Evolutionary conservation across 2,888 invertebrate species (phyloP).

Genomic region (Ctena decussata): DNA sequence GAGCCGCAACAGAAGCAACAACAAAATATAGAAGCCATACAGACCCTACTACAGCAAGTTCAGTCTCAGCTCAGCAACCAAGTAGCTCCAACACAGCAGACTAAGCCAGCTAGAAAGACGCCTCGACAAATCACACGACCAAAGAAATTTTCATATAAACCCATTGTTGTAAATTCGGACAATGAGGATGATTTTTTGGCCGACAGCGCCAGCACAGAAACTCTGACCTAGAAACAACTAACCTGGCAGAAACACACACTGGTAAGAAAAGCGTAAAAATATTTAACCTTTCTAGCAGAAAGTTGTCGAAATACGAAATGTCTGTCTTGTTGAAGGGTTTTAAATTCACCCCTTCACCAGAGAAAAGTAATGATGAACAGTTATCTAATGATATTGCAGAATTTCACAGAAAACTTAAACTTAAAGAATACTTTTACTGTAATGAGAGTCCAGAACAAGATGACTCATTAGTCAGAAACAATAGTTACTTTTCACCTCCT

Average conservation of each 20-base stretch:
- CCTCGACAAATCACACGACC: not conserved
- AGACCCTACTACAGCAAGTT: not conserved
- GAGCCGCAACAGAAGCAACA: not conserved
- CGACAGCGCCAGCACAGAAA: not conserved
- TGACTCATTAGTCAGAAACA: not conserved
- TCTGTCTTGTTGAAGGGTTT: not conserved
- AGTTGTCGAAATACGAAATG: not conserved
- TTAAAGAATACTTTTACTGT: not conserved
- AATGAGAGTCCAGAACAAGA: constrained; percentile 5
- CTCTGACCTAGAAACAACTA: not conserved
- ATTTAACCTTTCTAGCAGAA: not conserved
- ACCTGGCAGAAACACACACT: not conserved
- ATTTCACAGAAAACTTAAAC: not conserved
- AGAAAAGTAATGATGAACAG: not conserved
- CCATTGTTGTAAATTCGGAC: not conserved
- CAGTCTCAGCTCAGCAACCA: not conserved
- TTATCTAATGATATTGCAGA: not conserved
- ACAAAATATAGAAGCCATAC: not conserved
- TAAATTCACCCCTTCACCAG: not conserved
- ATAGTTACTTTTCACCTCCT: not conserved
- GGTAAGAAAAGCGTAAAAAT: not conserved
- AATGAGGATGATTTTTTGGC: not conserved
- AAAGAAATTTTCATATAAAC: not conserved
- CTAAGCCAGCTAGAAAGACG: not conserved
- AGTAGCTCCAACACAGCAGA: not conserved